A percentile compares a stretch with the other conserved stretches of the same genome.
Conservation (phyloP, 2,113 vertebrate genomes). For the Peromyscus maniculatus region DNA sequence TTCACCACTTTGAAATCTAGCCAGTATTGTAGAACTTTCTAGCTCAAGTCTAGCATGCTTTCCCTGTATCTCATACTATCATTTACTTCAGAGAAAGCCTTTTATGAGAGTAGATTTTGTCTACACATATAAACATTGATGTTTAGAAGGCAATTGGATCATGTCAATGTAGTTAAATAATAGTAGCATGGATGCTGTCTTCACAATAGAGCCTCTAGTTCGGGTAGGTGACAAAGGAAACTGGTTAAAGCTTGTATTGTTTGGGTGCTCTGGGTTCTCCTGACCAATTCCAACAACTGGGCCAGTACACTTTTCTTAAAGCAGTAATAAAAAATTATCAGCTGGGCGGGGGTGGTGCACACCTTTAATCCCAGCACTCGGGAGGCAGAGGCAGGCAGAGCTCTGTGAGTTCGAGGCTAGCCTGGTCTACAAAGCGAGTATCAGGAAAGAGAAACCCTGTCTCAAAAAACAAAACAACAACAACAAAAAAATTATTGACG, state of each 20-base stretch:
- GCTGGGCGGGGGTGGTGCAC: no score
- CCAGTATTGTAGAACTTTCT: neutral
- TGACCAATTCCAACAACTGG: neutral
- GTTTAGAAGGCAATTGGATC: neutral
- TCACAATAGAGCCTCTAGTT: neutral
- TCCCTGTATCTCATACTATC: neutral
- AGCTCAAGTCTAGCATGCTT: neutral
- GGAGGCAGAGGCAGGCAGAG: no score
- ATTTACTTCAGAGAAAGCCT: neutral
- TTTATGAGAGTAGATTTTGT: neutral
- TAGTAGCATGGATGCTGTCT: neutral
- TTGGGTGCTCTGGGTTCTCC: no score
- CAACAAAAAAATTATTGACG: neutral
- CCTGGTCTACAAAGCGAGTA: no score
- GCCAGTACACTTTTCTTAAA: no score
- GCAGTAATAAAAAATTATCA: no score
- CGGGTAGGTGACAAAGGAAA: neutral
- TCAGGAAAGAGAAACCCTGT: no score
- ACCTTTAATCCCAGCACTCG: no score
- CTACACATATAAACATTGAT: neutral
- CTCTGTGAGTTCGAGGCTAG: no score
- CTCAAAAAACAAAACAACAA: no score
- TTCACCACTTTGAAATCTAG: neutral
- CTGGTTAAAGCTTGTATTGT: no score
- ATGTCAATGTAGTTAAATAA: neutral